Conservation (phyloP, 2,888 invertebrate genomes). For the Fissipunctia ypsillon region DNA sequence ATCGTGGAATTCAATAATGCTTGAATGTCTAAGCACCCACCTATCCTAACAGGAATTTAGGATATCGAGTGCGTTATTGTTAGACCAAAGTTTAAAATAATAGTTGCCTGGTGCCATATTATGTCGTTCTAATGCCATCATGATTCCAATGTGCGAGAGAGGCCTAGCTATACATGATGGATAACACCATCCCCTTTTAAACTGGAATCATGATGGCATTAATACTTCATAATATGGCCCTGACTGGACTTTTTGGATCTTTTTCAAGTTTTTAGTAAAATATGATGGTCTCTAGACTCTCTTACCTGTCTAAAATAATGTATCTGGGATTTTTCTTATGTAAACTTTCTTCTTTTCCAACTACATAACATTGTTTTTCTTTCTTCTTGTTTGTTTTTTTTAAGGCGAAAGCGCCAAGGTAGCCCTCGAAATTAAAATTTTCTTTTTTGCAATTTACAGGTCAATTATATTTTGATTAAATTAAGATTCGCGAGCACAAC, state of each 20-base stretch:
- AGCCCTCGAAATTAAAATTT: too few relatives aligned
- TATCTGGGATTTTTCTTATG: neutral
- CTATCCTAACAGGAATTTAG: conserved; percentile 41
- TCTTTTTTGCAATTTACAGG: too few relatives aligned
- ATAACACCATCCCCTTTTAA: too few relatives aligned
- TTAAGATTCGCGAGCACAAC: too few relatives aligned
- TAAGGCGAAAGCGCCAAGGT: too few relatives aligned
- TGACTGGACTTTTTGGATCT: neutral
- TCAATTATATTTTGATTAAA: too few relatives aligned
- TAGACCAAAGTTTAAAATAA: neutral
- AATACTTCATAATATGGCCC: too few relatives aligned
- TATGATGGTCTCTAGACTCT: neutral
- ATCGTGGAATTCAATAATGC: conserved; percentile 81
- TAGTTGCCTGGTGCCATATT: neutral
- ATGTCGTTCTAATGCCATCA: too few relatives aligned
- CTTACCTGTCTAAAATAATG: neutral
- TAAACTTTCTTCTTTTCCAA: neutral
- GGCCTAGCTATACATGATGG: too few relatives aligned
- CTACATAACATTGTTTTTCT: neutral
- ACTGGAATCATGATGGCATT: too few relatives aligned
- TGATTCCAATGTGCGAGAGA: too few relatives aligned
- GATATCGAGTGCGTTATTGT: conserved; percentile 18
- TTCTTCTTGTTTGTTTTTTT: too few relatives aligned
- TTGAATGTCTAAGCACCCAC: conserved; percentile 68
- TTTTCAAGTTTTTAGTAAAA: neutral